A percentile compares a stretch with the other conserved stretches of the same genome.
Evolutionary conservation across 1,140 invertebrate genomes (phyloP).

Genomic region (Bombus pascuorum): DNA sequence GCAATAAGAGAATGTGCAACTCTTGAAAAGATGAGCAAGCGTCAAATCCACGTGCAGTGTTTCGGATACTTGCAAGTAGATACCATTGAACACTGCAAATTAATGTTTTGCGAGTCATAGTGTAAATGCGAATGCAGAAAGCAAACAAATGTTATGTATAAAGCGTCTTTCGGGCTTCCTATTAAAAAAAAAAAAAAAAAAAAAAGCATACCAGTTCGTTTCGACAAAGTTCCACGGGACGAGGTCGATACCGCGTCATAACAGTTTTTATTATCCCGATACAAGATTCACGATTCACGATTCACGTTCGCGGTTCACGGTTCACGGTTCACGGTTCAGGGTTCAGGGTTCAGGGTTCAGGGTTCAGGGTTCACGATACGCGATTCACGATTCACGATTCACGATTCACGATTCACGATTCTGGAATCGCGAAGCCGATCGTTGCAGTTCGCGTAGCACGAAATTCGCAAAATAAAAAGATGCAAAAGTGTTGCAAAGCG

Average conservation of each 20-base stretch:
- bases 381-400: neutral
- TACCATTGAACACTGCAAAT: slow-evolving; percentile 67
- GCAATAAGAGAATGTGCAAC: slow-evolving; percentile 42
- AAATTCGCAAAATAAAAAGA: neutral
- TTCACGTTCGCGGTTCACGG: too few relatives aligned
- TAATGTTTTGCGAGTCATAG: slow-evolving; percentile 47
- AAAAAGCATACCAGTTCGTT: slow-evolving; percentile 42
- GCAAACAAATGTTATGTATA: slow-evolving; percentile 45
- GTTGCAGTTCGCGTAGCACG: neutral
- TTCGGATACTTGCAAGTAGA: slow-evolving; percentile 48
- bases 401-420: neutral
- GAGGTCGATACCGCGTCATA: slow-evolving; percentile 8
- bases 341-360: too few relatives aligned
- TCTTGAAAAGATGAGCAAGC: neutral
- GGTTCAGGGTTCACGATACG: too few relatives aligned
- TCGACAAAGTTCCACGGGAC: slow-evolving; percentile 24
- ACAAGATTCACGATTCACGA: neutral
- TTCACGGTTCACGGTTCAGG: accelerated
- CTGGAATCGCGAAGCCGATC: neutral
- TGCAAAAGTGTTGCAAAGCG: neutral
- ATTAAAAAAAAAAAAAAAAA: slow-evolving; percentile 5
- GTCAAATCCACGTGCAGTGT: slow-evolving; percentile 27
- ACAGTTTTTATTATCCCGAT: neutral
- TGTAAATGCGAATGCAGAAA: slow-evolving; percentile 63
- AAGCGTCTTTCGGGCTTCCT: slow-evolving; percentile 64